Evolutionary conservation across 2,113 vertebrate species (phyloP), one percentile per base, ranked within the genome.

Genomic region (Platichthys flesus): DNA sequence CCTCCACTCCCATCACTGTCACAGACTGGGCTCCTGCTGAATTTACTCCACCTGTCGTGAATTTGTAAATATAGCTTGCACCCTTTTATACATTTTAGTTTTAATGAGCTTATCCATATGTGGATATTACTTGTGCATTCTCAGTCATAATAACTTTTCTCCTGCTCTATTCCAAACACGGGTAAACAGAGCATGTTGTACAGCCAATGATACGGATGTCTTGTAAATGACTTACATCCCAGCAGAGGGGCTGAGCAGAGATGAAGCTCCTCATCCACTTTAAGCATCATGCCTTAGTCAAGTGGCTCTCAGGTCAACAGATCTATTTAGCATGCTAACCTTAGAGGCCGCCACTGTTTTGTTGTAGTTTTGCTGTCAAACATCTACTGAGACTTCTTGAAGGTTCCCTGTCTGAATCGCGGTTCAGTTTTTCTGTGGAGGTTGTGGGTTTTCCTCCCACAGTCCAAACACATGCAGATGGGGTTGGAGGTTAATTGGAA

Each of bases 191-290:
- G 60, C 47, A 65, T 16, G 54, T 74, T 64, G 28, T 15, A 62
- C 37, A 79, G 71, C 57, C 71, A 77, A 85, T 78, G 78, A 70
- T 61, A 20, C 5, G 18, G 40, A 13, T 42, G 13, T 12, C 26
- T 64, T 67, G 63, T 82, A 74, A 87, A 61, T 87, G 65, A 40
- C 83, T 75, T 81, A 82, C 9, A 16, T 73, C 82, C 88, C 73
- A 89, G 74, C n/a, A 5, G 61, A 47, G 57, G 64, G 52, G 66
- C 67, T 58, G 45, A 78, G 57, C 26, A 66, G 82, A 85, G 58
- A 62, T 77, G 79, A 87, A 87, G 71, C 78, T 81, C 52, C 70
- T 90, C 85, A 90, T 89, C 82, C 79, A 84, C 83, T 92, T 90
- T 89, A 81, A 59, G 18, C 66, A 75, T 80, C 57, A 10, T 45